Evolutionary conservation across 2,113 vertebrate genomes (phyloP), one percentile per base, ranked within the genome.

Genomic region (Megatriorchis doriae): DNA sequence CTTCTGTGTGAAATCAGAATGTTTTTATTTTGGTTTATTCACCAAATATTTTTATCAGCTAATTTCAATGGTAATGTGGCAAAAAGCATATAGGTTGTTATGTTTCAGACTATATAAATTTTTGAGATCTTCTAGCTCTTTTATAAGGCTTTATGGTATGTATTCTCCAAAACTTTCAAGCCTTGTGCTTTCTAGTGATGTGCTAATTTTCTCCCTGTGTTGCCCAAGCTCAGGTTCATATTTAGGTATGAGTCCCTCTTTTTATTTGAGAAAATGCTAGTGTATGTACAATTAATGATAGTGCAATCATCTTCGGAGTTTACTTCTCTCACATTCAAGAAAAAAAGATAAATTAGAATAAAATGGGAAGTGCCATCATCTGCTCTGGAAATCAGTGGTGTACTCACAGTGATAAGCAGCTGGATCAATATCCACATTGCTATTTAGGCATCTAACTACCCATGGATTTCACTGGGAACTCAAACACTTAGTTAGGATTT

Each of bases 401-500:
- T 48, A 34, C 48, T 79, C 45, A 7, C 43, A 81, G 61, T 3
- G 47, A 93, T 90, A 87, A 94, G 78, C 56, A 53, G 31, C 71
- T 80, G 67, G 70, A 72, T 68, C 71, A 14, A 77, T 78, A 68
- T 58, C 93, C 87, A 72, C 23, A 22, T 25, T 85, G 84, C 87
- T 53, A 75, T 48, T 93, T 56, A 78, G 84, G 77, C 93, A 91
- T 91, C 89, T 79, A 75, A 56, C 73, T 75, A 15, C 47, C n/a
- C 81, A 22, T 36, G 66, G 88, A 45, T 94, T 96, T 96, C 93
- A 27, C 53, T 53, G 96, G 92, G 94, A 94, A 87, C 91, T 96
- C 93, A 96, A 92, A 90, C 96, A 97, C 78, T 93, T 93, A 63
- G 75, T 95, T 89, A 85, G 90, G 93, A 34, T 90, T 96, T 91